These are phyloP conservation scores for Excalfactoria chinensis DNA, from an alignment of 2,113 vertebrate species.

Conservation along the genomic window DNA sequence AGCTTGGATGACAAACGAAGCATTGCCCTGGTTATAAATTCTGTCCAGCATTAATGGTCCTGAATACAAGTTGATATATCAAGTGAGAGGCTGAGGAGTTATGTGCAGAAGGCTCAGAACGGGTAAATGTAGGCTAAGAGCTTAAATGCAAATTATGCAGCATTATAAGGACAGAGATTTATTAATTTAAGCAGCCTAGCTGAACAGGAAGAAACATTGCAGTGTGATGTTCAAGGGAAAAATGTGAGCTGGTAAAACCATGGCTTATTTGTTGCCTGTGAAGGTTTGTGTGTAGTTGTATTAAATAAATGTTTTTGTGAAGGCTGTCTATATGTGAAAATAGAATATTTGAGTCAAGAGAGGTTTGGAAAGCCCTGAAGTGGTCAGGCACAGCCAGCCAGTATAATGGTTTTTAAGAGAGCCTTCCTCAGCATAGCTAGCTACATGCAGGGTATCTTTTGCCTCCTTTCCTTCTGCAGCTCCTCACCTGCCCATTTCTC, in stretches of 20 bases:
- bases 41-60: not conserved
- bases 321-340: not conserved
- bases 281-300: not conserved
- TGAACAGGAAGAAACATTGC: not conserved
- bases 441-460: not conserved
- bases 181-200: slow-evolving; percentile 18
- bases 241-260: slow-evolving; percentile 1
- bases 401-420: not conserved
- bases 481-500: not conserved
- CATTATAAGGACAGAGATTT: not conserved
- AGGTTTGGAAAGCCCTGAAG: not conserved
- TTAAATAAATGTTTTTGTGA: not conserved
- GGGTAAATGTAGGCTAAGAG: not conserved
- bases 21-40: not conserved
- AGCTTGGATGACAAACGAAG: not conserved
- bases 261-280: not conserved
- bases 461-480: not conserved
- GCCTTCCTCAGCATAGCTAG: not conserved
- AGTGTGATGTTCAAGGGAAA: slow-evolving; percentile 37
- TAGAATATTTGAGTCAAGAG: not conserved
- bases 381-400: not conserved
- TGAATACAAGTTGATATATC: not conserved
- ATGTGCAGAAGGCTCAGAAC: not conserved
- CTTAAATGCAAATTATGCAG: not conserved
- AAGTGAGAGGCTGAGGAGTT: not conserved